Base-by-base conservation (phyloP, 2,888 invertebrate genomes). In the Agrochola litura region DNA sequence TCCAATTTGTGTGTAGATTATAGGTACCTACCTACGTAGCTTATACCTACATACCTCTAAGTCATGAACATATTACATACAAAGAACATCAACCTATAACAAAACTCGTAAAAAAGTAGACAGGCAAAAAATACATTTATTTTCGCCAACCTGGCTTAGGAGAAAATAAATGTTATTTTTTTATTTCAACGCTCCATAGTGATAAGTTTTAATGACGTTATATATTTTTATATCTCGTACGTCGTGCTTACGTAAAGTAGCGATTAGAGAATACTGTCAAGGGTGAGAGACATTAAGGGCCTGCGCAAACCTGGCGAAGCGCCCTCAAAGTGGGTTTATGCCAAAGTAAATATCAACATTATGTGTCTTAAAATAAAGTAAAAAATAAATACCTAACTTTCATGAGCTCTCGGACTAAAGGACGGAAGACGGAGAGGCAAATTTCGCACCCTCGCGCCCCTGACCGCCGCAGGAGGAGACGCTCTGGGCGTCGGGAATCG, bases 221-320 rank as follows among this genome's bases (percentile, higher is more conserved):
- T 69, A 73, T 81, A 78, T 78, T 77, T 86, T 84, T 81, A 81
- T 86, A 86, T 74, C 77, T 58, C 46, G 37, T 64, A 77, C 71
- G 77, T 79, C 72, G 75, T 74, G 52, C 61, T 76, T 84, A 78
- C 76, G 73, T 83, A 79, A 85, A 76, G 72, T 73, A 77, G 79
- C 77, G 75, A 85, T 86, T 83, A 77, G 73, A 77, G 85, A 78
- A 77, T 69, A 85, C 83, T 76, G 86, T 82, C 87, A 86, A 88
- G 87, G 84, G 86, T 88, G 84, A 81, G 82, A 83, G 73, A 73
- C 70, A 85, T 88, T 88, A 52, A 52, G 22, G 22, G 22, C 52
- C 19, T 19, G 52, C 52, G 19, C 49, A 52, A 52, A 19, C 52
- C 19, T 52, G 49, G 49, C 49, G 19, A 52, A 52, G 49, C 49